A percentile compares a stretch with the other conserved stretches of the same genome.
phyloP scores from a whole-genome alignment of 2,113 vertebrate genomes.

The Nothobranchius furzeri region DNA sequence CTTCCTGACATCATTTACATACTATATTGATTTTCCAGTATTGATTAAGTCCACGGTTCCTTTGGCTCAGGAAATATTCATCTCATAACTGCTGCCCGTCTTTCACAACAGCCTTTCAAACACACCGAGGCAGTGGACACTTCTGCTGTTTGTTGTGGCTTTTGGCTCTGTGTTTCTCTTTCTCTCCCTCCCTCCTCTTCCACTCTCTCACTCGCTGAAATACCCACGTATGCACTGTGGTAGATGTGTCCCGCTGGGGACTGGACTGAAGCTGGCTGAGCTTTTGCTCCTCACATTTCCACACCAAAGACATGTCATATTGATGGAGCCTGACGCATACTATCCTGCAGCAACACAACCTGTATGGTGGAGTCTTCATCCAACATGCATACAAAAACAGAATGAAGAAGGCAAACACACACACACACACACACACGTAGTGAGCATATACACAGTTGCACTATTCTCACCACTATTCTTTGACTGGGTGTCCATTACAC shows the following conservation, averaged over 20 bases:
- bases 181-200: not conserved
- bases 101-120: conserved; percentile 15
- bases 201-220: conserved; percentile 17
- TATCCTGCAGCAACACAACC: conserved; percentile 67
- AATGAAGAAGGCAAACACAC: conserved; percentile 26
- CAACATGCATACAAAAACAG: conserved; percentile 42
- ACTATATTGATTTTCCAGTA: conserved; percentile 17
- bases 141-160: conserved; percentile 36
- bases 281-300: conserved; percentile 72
- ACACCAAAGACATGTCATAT: conserved; percentile 79
- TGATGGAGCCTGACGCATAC: conserved; percentile 70
- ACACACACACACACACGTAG: conserved; percentile 9
- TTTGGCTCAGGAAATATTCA: conserved; percentile 19
- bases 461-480: conserved; percentile 2
- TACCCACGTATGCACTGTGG: conserved; percentile 36
- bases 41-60: not conserved
- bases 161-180: conserved; percentile 28
- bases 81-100: conserved; percentile 17
- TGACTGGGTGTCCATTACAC: conserved; percentile 32
- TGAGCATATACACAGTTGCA: not conserved
- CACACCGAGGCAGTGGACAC: conserved; percentile 16
- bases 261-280: conserved; percentile 60
- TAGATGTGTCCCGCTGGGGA: conserved; percentile 56
- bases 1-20: conserved; percentile 29
- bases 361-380: conserved; percentile 55